Base-by-base conservation (phyloP, 2,797 vertebrate species). In the Malacoctenus gilli region DNA sequence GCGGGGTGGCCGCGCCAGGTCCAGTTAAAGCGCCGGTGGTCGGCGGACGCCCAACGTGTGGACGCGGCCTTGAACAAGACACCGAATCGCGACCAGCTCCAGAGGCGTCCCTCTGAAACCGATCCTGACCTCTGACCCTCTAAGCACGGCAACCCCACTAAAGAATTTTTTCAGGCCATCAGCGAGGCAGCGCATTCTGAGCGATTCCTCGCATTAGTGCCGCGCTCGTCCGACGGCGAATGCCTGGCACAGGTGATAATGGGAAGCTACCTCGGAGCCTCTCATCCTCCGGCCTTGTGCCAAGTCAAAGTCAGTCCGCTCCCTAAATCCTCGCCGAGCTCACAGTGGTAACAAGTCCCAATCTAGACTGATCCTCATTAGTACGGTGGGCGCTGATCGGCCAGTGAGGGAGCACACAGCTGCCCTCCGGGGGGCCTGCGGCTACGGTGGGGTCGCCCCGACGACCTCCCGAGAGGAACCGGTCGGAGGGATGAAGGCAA, bases 311-410 rank as follows among this genome's bases (percentile, higher is more conserved):
- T 80, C 70, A 73, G 44, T 77, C 57, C 60, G 59, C 52, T 75
- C 31, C 71, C 66, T 82, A 84, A 85, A 60, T 70, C 71, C 78
- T 71, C 47, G 43, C 57, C 54, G 41, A 57, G 69, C 50, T 55
- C 75, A 25, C 67, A 15, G 21, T 38, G 62, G 68, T 79, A 85
- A 83, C 60, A 64, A 80, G 68, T 82, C 68, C 62, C 79, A 77
- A 69, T 85, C 75, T 71, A 38, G 49, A 32, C 76, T 85, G 80
- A 84, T 85, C 78, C 77, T 44, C 56, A 69, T 81, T 77, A 86
- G 79, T 82, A 60, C 71, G 80, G 65, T 30, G 39, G 72, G 67
- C 80, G 71, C 68, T 46, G 54, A 80, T 75, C 49, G 66, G 73
- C 30, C 63, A 66, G 20, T 57, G 73, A 71, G 40, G 31, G 21